Conservation (phyloP, 1,140 invertebrate genomes). For the Aphaenogaster rudis region DNA sequence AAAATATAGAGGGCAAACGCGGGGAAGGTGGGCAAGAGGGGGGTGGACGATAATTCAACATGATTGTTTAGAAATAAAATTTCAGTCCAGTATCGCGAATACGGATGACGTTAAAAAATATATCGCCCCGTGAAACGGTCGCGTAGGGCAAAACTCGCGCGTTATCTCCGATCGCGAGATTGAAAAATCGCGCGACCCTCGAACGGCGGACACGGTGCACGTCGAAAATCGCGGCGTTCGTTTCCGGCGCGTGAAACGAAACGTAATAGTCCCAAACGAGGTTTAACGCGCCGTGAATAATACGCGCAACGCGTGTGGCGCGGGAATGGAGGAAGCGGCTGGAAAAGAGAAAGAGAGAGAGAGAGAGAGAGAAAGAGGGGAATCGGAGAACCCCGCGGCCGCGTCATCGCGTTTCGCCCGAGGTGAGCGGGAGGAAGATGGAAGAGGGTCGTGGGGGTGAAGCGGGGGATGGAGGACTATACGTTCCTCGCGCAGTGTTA, state of each 20-base stretch:
- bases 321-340: conserved; percentile 12
- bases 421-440: conserved; percentile 40
- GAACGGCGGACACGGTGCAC: conserved; percentile 14
- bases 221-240: conserved; percentile 54
- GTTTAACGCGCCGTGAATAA: conserved; percentile 82
- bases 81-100: neutral
- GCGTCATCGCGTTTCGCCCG: conserved; percentile 46
- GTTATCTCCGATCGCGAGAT: conserved; percentile 34
- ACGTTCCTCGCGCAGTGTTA: conserved; percentile 81
- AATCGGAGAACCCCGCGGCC: conserved; percentile 10
- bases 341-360: neutral
- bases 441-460: conserved; percentile 13
- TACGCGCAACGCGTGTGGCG: conserved; percentile 71
- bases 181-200: conserved; percentile 19
- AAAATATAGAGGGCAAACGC: neutral
- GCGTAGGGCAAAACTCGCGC: neutral
- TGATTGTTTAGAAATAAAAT: conserved; percentile 19
- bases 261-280: conserved; percentile 82
- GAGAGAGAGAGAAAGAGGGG: neutral
- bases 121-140: neutral
- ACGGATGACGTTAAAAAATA: conserved; percentile 25
- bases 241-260: conserved; percentile 70
- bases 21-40: neutral
- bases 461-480: conserved; percentile 49
- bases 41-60: neutral